Evolutionary conservation across 2,113 vertebrate species (phyloP).

Genomic region (Gavia stellata): DNA sequence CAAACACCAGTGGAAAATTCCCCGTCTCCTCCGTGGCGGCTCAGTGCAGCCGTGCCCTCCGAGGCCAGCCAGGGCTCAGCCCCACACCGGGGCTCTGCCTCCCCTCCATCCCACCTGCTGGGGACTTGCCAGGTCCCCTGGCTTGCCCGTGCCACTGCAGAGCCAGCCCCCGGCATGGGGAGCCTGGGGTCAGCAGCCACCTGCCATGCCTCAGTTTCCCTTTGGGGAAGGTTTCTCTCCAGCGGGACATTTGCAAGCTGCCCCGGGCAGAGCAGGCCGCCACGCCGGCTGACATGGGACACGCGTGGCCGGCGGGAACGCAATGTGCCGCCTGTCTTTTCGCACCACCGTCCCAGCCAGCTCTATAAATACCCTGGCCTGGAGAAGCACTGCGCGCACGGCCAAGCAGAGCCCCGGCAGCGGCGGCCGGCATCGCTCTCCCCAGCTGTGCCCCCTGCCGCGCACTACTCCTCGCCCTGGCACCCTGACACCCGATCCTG

Average conservation of each 20-base stretch:
- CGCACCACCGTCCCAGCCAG: background rate
- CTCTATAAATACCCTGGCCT: constrained; percentile 25
- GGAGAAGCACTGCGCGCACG: background rate
- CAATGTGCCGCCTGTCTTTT: background rate
- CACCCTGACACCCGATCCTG: constrained; percentile 43
- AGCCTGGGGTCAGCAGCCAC: background rate
- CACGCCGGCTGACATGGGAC: background rate
- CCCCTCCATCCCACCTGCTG: background rate
- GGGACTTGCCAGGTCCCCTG: background rate
- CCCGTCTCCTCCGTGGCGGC: background rate
- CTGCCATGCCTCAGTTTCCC: background rate
- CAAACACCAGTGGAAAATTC: constrained; percentile 60
- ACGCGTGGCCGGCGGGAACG: background rate
- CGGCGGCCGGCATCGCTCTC: background rate
- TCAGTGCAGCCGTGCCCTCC: background rate
- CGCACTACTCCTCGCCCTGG: background rate
- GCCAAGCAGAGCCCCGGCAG: background rate
- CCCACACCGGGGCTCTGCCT: background rate
- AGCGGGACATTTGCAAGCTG: accelerated
- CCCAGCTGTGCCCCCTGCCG: background rate
- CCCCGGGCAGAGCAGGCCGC: background rate
- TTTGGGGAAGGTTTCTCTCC: background rate
- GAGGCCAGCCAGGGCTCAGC: background rate
- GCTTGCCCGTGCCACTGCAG: accelerated
- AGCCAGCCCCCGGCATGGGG: background rate